These are phyloP conservation scores for Illadopsis cleaveri DNA, from an alignment of 2,113 vertebrate genomes.

Conservation along the genomic window DNA sequence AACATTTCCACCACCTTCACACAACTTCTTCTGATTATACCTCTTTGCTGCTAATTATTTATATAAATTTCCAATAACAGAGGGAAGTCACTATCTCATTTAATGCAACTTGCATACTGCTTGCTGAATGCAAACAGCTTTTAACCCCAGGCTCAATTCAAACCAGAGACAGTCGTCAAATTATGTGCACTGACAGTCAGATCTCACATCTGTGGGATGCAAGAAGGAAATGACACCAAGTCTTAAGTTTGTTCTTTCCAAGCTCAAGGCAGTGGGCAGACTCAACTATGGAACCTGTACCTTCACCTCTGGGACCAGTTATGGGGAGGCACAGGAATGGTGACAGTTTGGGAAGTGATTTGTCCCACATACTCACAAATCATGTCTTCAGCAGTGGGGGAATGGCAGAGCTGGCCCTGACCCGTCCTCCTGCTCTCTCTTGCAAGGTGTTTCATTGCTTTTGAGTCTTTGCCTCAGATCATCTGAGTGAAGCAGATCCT, in stretches of 20 bases:
- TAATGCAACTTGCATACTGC: neutral
- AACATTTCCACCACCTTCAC: neutral
- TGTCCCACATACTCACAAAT: neutral
- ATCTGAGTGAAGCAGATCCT: neutral
- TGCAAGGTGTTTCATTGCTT: neutral
- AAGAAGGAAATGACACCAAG: neutral
- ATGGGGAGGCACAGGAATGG: neutral
- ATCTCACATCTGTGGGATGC: neutral
- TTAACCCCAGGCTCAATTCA: neutral
- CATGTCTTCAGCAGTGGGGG: neutral
- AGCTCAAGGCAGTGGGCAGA: neutral
- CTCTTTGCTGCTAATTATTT: neutral
- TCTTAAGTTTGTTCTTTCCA: neutral
- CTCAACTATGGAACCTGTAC: neutral
- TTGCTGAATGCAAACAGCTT: neutral
- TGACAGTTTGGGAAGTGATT: neutral
- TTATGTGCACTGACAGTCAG: neutral
- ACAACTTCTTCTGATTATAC: neutral
- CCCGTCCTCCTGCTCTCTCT: neutral
- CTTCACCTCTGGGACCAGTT: neutral
- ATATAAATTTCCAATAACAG: neutral
- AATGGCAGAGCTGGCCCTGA: neutral
- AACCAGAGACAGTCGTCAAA: neutral
- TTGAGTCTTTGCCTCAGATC: fast-evolving
- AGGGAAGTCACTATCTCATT: neutral